A percentile compares a stretch with the other conserved stretches of the same genome.
Evolutionary conservation across 2,888 invertebrate species (phyloP).

Genomic region (Polyploca ridens): DNA sequence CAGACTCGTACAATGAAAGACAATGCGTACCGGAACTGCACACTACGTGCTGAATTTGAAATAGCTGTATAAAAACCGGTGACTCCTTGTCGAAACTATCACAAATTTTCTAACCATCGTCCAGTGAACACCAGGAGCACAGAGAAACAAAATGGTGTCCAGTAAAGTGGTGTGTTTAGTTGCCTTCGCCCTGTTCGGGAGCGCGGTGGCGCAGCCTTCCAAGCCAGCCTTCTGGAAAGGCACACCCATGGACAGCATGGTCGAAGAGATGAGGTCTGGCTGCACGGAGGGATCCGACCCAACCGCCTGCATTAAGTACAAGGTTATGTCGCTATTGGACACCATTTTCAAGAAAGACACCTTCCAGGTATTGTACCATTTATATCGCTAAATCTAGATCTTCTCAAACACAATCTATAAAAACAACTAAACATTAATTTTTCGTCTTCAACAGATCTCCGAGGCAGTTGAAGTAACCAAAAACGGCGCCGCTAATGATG

Average conservation of each 20-base stretch:
- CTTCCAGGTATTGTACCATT: conserved; percentile 85
- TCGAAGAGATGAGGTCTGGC: conserved; percentile 90
- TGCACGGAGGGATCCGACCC: conserved; percentile 91
- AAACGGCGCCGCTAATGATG: conserved; percentile 87
- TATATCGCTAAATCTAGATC: background rate
- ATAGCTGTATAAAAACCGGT: conserved; percentile 83
- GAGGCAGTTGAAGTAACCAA: conserved; percentile 90
- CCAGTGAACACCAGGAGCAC: conserved; percentile 69
- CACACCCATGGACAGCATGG: conserved; percentile 88
- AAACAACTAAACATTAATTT: conserved; percentile 13
- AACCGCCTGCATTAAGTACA: conserved; percentile 92
- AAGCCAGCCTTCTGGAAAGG: conserved; percentile 89
- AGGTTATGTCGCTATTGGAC: conserved; percentile 91
- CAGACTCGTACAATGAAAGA: conserved; percentile 66
- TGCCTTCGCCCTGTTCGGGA: conserved; percentile 82
- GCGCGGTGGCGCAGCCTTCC: conserved; percentile 85
- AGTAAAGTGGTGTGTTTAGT: conserved; percentile 78
- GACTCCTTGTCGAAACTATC: conserved; percentile 79
- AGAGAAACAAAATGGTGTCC: conserved; percentile 70
- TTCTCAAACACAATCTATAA: background rate
- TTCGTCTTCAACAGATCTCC: conserved; percentile 83
- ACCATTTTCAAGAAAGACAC: conserved; percentile 91
- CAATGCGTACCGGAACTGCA: conserved; percentile 79
- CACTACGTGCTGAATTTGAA: conserved; percentile 80
- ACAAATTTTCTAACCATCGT: conserved; percentile 74